Evolutionary conservation across 2,888 invertebrate species (phyloP).

Genomic region (Oscheius sp.): DNA sequence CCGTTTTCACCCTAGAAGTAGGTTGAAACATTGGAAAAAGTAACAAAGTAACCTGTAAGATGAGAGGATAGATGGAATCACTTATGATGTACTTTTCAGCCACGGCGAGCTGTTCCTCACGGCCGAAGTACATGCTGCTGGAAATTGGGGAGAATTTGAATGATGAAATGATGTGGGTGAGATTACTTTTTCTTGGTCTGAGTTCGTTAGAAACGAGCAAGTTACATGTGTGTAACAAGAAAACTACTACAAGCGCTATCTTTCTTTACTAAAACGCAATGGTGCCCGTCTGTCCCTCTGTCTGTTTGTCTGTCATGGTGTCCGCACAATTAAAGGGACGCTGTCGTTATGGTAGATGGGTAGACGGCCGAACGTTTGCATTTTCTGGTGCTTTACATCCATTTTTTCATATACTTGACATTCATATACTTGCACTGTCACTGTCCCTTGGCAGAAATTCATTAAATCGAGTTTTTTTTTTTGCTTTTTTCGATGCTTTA

Average conservation of each 20-base stretch:
- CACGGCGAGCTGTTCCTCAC: slow-evolving; percentile 85
- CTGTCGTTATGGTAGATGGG: too few relatives aligned
- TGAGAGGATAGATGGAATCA: slow-evolving; percentile 82
- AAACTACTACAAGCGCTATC: not conserved
- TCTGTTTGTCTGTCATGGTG: too few relatives aligned
- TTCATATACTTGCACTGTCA: too few relatives aligned
- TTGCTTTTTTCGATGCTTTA: not conserved
- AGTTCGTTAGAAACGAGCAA: not conserved
- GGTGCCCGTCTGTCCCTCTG: too few relatives aligned
- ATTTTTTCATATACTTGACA: too few relatives aligned
- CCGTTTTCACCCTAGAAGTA: slow-evolving; percentile 87
- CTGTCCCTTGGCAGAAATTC: too few relatives aligned
- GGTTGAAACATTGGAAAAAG: not conserved
- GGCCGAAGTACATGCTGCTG: slow-evolving; percentile 82
- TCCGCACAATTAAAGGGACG: too few relatives aligned
- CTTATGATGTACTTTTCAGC: slow-evolving; percentile 87
- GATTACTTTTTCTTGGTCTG: not conserved
- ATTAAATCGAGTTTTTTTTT: not conserved
- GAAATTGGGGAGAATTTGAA: not conserved
- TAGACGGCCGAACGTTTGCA: too few relatives aligned
- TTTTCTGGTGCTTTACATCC: too few relatives aligned
- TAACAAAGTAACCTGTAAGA: slow-evolving; percentile 78
- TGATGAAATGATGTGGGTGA: not conserved
- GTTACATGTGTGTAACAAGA: not conserved
- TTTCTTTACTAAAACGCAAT: not conserved